These are phyloP conservation scores for Colistium nudipinnis DNA, from an alignment of 2,113 vertebrate species.

Conservation along the genomic window DNA sequence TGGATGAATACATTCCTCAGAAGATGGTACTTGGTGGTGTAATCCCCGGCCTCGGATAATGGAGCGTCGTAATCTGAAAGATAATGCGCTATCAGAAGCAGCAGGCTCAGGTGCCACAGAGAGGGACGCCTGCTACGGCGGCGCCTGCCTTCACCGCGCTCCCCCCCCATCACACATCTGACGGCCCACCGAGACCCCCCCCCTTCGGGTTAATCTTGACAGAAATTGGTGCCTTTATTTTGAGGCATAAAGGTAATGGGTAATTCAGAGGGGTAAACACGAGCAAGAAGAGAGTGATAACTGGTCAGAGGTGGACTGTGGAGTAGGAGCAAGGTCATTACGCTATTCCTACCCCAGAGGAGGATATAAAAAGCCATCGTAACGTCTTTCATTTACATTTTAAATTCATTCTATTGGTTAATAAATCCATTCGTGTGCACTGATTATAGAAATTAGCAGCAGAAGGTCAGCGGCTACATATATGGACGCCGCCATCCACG, in stretches of 20 bases:
- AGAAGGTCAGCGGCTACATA: slow-evolving; percentile 29
- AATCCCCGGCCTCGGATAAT: slow-evolving; percentile 92
- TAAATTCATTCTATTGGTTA: slow-evolving; percentile 46
- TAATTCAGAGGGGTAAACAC: slow-evolving; percentile 34
- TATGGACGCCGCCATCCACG: slow-evolving; percentile 34
- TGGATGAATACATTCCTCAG: slow-evolving; percentile 85
- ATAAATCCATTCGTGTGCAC: slow-evolving; percentile 45
- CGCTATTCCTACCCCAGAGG: slow-evolving; percentile 42
- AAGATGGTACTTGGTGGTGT: slow-evolving; percentile 89
- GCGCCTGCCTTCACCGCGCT: slow-evolving; percentile 57
- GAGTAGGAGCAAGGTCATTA: slow-evolving; percentile 41
- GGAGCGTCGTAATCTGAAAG: slow-evolving; percentile 91
- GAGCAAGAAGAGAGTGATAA: slow-evolving; percentile 32
- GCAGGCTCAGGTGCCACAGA: slow-evolving; percentile 50
- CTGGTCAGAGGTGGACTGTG: slow-evolving; percentile 46
- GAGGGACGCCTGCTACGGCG: slow-evolving; percentile 44
- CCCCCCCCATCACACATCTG: slow-evolving; percentile 68
- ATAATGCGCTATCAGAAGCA: slow-evolving; percentile 76
- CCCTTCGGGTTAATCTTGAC: slow-evolving; percentile 66
- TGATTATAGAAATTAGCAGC: slow-evolving; percentile 36
- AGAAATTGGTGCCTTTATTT: slow-evolving; percentile 51
- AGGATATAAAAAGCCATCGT: slow-evolving; percentile 52
- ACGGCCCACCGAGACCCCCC: slow-evolving; percentile 51
- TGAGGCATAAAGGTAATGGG: slow-evolving; percentile 28
- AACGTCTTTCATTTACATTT: slow-evolving; percentile 58